A percentile compares a stretch with the other conserved stretches of the same genome.
Conservation (phyloP, 64 coral and sea anemone genomes). For the Catalaphyllia jardinei region DNA sequence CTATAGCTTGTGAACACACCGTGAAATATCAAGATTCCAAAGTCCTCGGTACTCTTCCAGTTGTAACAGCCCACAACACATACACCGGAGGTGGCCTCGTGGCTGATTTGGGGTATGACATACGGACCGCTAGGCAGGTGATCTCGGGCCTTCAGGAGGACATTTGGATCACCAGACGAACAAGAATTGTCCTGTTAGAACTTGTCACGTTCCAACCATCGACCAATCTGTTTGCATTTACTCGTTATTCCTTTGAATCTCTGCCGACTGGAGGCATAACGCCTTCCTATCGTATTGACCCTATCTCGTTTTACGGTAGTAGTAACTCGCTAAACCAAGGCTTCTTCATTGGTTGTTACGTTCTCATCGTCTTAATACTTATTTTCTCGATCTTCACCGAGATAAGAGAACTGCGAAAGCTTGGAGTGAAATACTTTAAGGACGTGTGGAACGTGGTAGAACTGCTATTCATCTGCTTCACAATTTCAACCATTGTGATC, state of each 20-base stretch:
- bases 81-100: slow-evolving; percentile 34
- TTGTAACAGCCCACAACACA: slow-evolving; percentile 11
- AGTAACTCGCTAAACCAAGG: slow-evolving; percentile 14
- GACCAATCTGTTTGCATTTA: slow-evolving; percentile 18
- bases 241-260: slow-evolving; percentile 50
- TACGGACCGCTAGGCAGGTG: slow-evolving; percentile 8
- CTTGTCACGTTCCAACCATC: slow-evolving; percentile 39
- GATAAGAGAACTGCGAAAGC: slow-evolving; percentile 3
- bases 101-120: slow-evolving; percentile 57
- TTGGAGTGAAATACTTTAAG: slow-evolving; percentile 36
- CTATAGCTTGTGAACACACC: background rate
- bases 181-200: slow-evolving; percentile 33
- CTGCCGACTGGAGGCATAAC: slow-evolving; percentile 51
- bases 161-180: slow-evolving; percentile 42
- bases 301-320: slow-evolving; percentile 54
- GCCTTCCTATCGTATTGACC: slow-evolving; percentile 18
- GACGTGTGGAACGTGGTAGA: slow-evolving; percentile 47
- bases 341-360: slow-evolving; percentile 42
- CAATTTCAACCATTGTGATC: slow-evolving; percentile 26
- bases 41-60: background rate
- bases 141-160: slow-evolving; percentile 10
- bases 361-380: slow-evolving; percentile 52
- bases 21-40: background rate
- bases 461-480: slow-evolving; percentile 57
- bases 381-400: slow-evolving; percentile 45